phyloP scores from a whole-genome alignment of 2,888 invertebrate genomes.

The Orchesella flavescens region DNA sequence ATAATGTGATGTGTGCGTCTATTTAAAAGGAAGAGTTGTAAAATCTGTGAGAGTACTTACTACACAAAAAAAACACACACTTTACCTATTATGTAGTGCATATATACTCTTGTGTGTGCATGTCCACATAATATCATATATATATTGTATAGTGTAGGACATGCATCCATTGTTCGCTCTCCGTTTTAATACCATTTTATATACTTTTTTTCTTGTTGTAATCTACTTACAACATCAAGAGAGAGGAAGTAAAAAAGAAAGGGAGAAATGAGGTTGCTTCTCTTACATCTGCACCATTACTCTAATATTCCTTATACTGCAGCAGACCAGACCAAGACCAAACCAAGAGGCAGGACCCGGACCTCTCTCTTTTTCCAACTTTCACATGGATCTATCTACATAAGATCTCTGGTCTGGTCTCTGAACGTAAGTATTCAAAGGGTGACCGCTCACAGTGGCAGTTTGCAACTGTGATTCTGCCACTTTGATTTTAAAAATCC shows the following conservation, averaged over 20 bases:
- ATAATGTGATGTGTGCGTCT: constrained; percentile 1
- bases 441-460: too few species aligned
- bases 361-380: neutral
- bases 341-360: too few species aligned
- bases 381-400: neutral
- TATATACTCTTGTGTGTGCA: neutral
- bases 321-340: neutral
- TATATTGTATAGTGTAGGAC: neutral
- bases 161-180: neutral
- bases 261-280: neutral
- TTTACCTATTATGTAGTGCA: neutral
- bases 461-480: too few species aligned
- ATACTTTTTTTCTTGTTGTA: neutral
- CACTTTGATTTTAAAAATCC: too few species aligned
- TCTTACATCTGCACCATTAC: neutral
- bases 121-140: neutral
- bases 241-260: neutral
- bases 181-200: constrained; percentile 1
- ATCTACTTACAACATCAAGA: constrained; percentile 7
- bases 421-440: neutral
- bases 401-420: neutral
- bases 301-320: neutral
- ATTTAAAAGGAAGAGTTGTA: constrained; percentile 12
- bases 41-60: constrained; percentile 8
- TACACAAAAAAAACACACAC: neutral